Base-by-base conservation (phyloP, 2,888 invertebrate genomes). In the Ischnura elegans region DNA sequence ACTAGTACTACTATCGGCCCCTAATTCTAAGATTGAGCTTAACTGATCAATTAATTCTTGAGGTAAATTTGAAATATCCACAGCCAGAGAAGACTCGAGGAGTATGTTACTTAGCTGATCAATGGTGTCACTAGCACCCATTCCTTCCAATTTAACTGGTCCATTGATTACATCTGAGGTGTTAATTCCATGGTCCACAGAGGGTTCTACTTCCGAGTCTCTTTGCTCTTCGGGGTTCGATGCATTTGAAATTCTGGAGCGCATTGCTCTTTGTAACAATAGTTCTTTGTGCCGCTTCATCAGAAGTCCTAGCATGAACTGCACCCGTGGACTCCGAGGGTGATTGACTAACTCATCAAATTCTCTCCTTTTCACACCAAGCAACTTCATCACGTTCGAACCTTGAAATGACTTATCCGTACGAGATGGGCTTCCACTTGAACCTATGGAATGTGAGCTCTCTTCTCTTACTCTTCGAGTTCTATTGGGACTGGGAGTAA, bases 301-400 rank as follows among this genome's bases (percentile, higher is more conserved):
- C 86, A 94, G 84, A 43, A 94, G 94, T n/a, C 94, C 93, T 94
- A 94, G 94, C 47, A 94, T 94, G 90, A 94, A 94, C 85, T 94
- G 94, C 90, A 94, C 94, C 61, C 94, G 94, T 0, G 94, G 94
- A 76, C 93, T 94, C 61, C 94, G 93, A 25, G 94, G 94, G 43
- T 94, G 94, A 87, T 94, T 94, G 42, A 94, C 93, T 25, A 94
- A 42, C 61, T 94, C 94, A 86, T 94, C 94, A 25, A 94, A 87
- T 90, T 94, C 94, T 45, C 93, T 94, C 29, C 94, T 93, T 36
- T 93, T 94, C 93, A 94, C 93, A 19, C 93, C 93, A 19, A 94
- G 93, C 19, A 94, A 86, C 47, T 94, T 87, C 42, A 94, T 93
- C 36, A 94, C 93, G 13, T 94, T 93, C 43, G 93, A 94, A 51